Evolutionary conservation across 2,888 invertebrate genomes (phyloP).

Genomic region (Noctua janthina): DNA sequence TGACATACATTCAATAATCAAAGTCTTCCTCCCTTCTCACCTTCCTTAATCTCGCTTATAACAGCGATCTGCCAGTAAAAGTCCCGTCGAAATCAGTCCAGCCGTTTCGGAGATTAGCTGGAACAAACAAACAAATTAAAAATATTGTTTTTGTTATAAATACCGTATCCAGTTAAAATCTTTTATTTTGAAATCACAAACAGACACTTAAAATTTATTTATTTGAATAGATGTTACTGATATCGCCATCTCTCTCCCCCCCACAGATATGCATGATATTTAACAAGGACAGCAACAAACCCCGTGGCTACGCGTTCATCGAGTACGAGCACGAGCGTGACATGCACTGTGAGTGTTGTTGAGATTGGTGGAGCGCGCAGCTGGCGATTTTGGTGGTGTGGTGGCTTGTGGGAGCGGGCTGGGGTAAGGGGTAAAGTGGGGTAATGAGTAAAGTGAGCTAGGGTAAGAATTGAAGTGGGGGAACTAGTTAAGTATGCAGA

Average conservation of each 20-base stretch:
- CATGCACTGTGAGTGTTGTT: slow-evolving; percentile 99
- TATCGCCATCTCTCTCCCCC: not conserved
- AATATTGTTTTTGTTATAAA: too few species aligned
- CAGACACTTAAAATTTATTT: too few species aligned
- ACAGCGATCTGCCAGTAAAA: too few species aligned
- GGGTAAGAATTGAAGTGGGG: not conserved
- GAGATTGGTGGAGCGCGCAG: slow-evolving; percentile 4
- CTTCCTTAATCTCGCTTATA: too few species aligned
- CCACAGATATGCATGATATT: slow-evolving; percentile 96
- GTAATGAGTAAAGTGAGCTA: not conserved
- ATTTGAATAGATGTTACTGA: not conserved
- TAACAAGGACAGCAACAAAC: slow-evolving; percentile 97
- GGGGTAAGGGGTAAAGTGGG: slow-evolving; percentile 6
- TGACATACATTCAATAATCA: too few species aligned
- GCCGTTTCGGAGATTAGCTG: too few species aligned
- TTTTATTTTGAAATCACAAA: too few species aligned
- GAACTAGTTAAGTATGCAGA: not conserved
- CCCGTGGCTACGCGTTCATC: slow-evolving; percentile 99
- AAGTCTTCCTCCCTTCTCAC: too few species aligned
- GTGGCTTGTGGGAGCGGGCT: not conserved
- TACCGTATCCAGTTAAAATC: too few species aligned
- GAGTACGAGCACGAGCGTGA: slow-evolving; percentile 99
- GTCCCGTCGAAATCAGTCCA: too few species aligned
- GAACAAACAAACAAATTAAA: too few species aligned
- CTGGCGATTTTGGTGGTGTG: slow-evolving; percentile 21